phyloP scores from a whole-genome alignment of 2,888 invertebrate genomes.

The Drosophila antonietae region DNA sequence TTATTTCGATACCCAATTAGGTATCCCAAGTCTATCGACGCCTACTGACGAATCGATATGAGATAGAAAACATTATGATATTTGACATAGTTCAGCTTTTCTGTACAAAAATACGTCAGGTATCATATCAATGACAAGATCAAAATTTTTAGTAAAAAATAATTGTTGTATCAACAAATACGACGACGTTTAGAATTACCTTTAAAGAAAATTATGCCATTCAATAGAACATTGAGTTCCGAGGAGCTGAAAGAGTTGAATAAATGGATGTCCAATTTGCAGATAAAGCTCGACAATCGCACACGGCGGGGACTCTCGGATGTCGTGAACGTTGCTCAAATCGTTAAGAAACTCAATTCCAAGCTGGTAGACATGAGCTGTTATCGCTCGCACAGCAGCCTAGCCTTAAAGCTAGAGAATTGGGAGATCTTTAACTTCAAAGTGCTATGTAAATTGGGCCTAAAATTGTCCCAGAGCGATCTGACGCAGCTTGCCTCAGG shows the following conservation, averaged over 20 bases:
- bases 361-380: not conserved
- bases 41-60: not conserved
- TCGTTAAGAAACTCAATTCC: not conserved
- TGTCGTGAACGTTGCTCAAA: slow-evolving; percentile 73
- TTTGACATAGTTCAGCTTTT: not conserved
- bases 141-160: slow-evolving; percentile 3
- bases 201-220: slow-evolving; percentile 1
- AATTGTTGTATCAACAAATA: not conserved
- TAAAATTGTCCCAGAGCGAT: slow-evolving; percentile 86
- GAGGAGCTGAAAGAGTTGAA: slow-evolving; percentile 45
- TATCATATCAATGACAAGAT: not conserved
- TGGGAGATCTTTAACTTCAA: slow-evolving; percentile 92
- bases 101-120: not conserved
- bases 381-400: not conserved
- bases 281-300: slow-evolving; percentile 76
- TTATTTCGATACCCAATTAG: too few species aligned
- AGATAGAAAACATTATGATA: not conserved
- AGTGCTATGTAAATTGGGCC: slow-evolving; percentile 87
- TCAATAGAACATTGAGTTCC: slow-evolving; percentile 30
- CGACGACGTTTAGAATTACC: not conserved
- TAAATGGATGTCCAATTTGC: slow-evolving; percentile 85
- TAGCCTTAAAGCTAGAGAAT: slow-evolving; percentile 85
- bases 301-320: slow-evolving; percentile 3
- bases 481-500: slow-evolving; percentile 87
- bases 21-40: not conserved